A percentile compares a stretch with the other conserved stretches of the same genome.
Evolutionary conservation across 2,888 invertebrate genomes (phyloP).

Genomic region (Myopa tessellatipennis): DNA sequence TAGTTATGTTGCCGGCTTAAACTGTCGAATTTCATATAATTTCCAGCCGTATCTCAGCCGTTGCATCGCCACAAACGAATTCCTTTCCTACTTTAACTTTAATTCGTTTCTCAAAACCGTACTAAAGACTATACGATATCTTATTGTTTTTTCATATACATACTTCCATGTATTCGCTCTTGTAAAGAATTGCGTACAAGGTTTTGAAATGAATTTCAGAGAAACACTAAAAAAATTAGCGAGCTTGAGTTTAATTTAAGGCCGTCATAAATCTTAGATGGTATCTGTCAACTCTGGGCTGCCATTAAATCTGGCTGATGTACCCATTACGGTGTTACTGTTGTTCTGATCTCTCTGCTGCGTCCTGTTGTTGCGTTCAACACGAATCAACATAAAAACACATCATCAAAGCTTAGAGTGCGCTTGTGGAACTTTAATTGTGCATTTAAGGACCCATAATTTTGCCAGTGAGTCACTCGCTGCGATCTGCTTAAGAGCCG

Average conservation of each 20-base stretch:
- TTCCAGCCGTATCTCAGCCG: too few species aligned
- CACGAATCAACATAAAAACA: constrained; percentile 28
- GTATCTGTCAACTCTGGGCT: constrained; percentile 15
- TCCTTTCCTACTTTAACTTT: too few species aligned
- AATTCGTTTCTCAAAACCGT: too few species aligned
- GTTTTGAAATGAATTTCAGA: too few species aligned
- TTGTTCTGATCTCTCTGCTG: too few species aligned
- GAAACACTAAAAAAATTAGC: neutral
- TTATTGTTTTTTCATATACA: too few species aligned
- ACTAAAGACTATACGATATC: too few species aligned
- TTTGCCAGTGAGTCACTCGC: constrained; percentile 20
- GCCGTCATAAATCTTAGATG: constrained; percentile 11
- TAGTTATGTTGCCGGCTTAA: too few species aligned
- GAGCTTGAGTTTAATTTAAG: constrained; percentile 2
- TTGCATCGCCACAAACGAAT: too few species aligned
- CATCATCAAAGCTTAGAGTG: neutral
- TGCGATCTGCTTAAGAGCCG: neutral
- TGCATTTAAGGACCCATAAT: constrained; percentile 46
- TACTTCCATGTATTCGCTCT: too few species aligned
- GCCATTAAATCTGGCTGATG: constrained; percentile 1
- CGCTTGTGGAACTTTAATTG: constrained; percentile 39
- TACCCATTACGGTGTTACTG: neutral
- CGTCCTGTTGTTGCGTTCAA: neutral
- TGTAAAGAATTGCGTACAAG: too few species aligned
- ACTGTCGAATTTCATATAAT: too few species aligned